Evolutionary conservation across 1,140 invertebrate species (phyloP).

Genomic region (Theocolax elegans): DNA sequence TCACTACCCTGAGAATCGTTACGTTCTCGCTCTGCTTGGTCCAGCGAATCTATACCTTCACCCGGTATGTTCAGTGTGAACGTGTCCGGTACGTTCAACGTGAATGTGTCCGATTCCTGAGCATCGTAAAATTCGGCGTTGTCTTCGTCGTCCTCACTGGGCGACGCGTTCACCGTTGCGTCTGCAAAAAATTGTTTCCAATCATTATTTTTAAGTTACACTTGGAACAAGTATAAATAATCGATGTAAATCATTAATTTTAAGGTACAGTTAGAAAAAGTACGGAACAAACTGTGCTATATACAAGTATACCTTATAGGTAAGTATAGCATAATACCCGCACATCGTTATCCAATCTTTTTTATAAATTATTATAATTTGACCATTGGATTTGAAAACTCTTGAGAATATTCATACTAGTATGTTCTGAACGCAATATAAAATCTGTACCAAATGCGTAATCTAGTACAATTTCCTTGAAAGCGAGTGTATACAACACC

Average conservation of each 20-base stretch:
- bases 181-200: conserved; percentile 49
- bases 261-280: no score
- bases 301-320: no score
- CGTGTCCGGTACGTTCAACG: conserved; percentile 75
- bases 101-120: conserved; percentile 79
- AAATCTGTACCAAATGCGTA: no score
- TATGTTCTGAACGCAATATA: no score
- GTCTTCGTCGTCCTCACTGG: conserved; percentile 87
- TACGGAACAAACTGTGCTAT: no score
- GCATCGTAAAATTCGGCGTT: conserved; percentile 92
- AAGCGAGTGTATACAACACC: not conserved
- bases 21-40: conserved; percentile 54
- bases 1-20: conserved; percentile 65
- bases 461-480: conserved; percentile 4
- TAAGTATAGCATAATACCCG: no score
- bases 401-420: no score
- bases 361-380: no score
- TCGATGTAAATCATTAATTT: no score
- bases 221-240: no score
- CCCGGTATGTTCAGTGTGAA: conserved; percentile 77
- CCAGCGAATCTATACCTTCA: conserved; percentile 55
- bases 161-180: conserved; percentile 69
- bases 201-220: not conserved
- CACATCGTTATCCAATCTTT: no score
- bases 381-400: no score